Evolutionary conservation across 30 jellyfish, hydroid and myxozoan genomes (phyloP), one percentile per base, ranked within the genome.

Genomic region (Aurelia sp.): DNA sequence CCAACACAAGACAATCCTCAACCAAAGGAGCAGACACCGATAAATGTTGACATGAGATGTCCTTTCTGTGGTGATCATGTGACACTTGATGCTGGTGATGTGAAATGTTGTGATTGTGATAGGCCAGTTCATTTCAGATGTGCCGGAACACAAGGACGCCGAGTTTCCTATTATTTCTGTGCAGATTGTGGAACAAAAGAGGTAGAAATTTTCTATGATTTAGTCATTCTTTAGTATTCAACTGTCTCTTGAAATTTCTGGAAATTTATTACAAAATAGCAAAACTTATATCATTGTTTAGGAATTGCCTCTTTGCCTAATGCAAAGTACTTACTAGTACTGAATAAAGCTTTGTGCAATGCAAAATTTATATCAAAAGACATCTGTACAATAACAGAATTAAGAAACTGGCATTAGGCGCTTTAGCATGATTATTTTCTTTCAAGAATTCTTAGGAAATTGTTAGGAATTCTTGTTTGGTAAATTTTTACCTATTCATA

Each of bases 101-200:
- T 59, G 41, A 4, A 18, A 5, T 93, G 98, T 86, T 58, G 44
- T 71, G 75, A 75, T 16, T 93, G 98, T 65, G 87, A 78, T 41
- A 63, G 50, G 15, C 67, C 84, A 21, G 41, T 81, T 73, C 95
- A 86, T 67, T 51, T 65, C 41, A 35, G 31, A 13, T 86, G 95
- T 65, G 95, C 89, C 48, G 95, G 95, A 18, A 64, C 90, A 5
- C 47, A 48, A 63, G 85, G 85, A 17, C 65, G 27, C 31, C 27
- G 3, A 16, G 18, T 76, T 8, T 9, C 20, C 38, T 24, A 44
- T 8, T 48, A 67, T 35, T 33, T 19, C 38, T 77, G 96, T 73
- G 67, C 84, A 13, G 60, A n/a, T 2, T 88, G 91, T 72, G 87
- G 82, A 30, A 67, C 91, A 59, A 78, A 88, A 27, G 72, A 88